Conservation (phyloP, 2,888 invertebrate genomes). For the Netelia inedita region DNA sequence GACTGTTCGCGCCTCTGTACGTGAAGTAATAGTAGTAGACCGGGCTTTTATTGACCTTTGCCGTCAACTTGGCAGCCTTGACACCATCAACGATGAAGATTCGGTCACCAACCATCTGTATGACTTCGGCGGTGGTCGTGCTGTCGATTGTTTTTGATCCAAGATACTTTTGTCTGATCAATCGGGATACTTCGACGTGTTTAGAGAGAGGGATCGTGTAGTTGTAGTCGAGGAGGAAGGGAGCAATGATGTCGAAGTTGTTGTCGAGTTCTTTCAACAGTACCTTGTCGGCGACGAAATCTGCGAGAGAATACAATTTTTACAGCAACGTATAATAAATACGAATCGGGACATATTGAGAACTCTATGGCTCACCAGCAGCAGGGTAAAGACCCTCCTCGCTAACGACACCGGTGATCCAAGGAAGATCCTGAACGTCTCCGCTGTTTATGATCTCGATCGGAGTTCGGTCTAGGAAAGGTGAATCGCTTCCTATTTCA, state of each 20-base stretch:
- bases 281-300: slow-evolving; percentile 84
- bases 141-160: slow-evolving; percentile 86
- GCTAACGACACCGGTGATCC: slow-evolving; percentile 89
- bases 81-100: slow-evolving; percentile 88
- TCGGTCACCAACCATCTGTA: slow-evolving; percentile 89
- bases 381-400: slow-evolving; percentile 92
- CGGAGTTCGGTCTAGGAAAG: slow-evolving; percentile 90
- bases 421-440: slow-evolving; percentile 89
- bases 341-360: slow-evolving; percentile 31
- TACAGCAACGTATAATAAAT: slow-evolving; percentile 10
- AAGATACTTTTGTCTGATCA: slow-evolving; percentile 87
- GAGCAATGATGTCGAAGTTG: slow-evolving; percentile 88
- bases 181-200: slow-evolving; percentile 85
- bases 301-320: slow-evolving; percentile 82
- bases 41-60: slow-evolving; percentile 86
- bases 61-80: slow-evolving; percentile 88
- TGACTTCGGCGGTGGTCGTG: slow-evolving; percentile 71
- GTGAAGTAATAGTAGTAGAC: slow-evolving; percentile 89
- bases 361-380: slow-evolving; percentile 86
- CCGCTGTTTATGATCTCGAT: slow-evolving; percentile 88
- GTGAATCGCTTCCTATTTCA: slow-evolving; percentile 87
- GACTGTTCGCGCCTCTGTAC: slow-evolving; percentile 87
- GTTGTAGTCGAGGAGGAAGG: slow-evolving; percentile 88
- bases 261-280: slow-evolving; percentile 86
- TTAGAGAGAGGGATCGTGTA: slow-evolving; percentile 86